phyloP scores from a whole-genome alignment of 2,888 invertebrate genomes.

The Leptopilina syphax region DNA sequence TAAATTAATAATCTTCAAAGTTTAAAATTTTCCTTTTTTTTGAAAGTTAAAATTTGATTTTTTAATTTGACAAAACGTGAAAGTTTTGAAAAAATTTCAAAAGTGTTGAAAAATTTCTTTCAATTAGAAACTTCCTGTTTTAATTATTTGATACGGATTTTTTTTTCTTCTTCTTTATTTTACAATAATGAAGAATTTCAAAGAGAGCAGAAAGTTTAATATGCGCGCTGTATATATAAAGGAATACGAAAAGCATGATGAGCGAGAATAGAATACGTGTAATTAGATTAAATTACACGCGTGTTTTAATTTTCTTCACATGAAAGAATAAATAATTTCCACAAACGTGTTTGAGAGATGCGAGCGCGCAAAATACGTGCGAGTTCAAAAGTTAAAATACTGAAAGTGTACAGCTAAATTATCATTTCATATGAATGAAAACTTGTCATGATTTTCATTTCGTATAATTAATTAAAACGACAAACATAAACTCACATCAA shows the following conservation, averaged over 20 bases:
- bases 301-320: slow-evolving; percentile 24
- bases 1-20: no score
- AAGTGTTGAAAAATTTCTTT: no score
- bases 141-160: not conserved
- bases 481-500: no score
- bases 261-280: not conserved
- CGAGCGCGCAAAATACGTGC: not conserved
- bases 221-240: not conserved
- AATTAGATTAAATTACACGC: slow-evolving; percentile 28
- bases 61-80: no score
- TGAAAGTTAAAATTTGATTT: no score
- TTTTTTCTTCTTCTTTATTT: no score
- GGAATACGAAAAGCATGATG: not conserved
- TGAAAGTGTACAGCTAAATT: not conserved
- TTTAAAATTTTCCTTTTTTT: no score
- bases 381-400: not conserved
- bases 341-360: not conserved
- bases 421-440: not conserved
- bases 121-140: not conserved
- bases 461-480: no score
- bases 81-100: no score
- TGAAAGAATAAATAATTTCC: not conserved
- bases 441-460: not conserved
- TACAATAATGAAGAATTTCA: not conserved
- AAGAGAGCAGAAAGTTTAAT: not conserved